These are phyloP conservation scores for Oscheius sp. DNA, from an alignment of 2,888 invertebrate genomes.

Conservation along the genomic window DNA sequence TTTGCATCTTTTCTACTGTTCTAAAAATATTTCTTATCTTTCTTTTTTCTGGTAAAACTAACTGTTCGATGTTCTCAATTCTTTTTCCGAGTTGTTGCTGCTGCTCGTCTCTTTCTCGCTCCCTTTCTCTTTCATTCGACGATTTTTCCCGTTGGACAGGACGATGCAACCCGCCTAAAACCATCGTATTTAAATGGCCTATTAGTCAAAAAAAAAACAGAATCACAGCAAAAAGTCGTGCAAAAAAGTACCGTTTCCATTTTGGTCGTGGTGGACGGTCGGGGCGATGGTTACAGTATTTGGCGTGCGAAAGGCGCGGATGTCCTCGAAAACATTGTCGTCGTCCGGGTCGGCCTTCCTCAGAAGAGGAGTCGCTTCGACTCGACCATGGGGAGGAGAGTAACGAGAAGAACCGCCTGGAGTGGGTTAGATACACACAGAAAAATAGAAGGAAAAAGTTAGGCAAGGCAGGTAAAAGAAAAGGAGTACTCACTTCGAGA, in stretches of 20 bases:
- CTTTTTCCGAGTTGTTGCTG: conserved; percentile 49
- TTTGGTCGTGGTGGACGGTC: conserved; percentile 38
- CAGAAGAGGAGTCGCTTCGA: conserved; percentile 52
- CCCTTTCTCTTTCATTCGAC: conserved; percentile 10
- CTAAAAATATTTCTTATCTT: not conserved
- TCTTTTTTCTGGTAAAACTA: not conserved
- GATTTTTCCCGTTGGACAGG: conserved; percentile 22
- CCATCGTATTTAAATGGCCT: not conserved
- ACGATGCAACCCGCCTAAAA: conserved; percentile 29
- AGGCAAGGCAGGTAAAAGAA: conserved; percentile 1
- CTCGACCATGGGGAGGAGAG: conserved; percentile 56
- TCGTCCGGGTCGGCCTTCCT: conserved; percentile 45
- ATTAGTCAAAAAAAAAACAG: not conserved
- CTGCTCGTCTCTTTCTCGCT: conserved; percentile 38
- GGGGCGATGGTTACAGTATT: conserved; percentile 53
- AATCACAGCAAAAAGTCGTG: conserved; percentile 2
- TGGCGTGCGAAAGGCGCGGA: conserved; percentile 52
- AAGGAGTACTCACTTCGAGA: conserved; percentile 43
- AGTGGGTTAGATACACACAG: conserved; percentile 12
- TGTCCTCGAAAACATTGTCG: conserved; percentile 55
- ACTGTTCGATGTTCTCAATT: conserved; percentile 59
- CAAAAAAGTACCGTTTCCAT: conserved; percentile 32
- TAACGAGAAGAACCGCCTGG: conserved; percentile 42
- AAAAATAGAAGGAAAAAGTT: not conserved
- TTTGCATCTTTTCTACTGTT: conserved; percentile 36